Base-by-base conservation (phyloP, 2,888 invertebrate genomes). In the Chrysomela aeneicollis region DNA sequence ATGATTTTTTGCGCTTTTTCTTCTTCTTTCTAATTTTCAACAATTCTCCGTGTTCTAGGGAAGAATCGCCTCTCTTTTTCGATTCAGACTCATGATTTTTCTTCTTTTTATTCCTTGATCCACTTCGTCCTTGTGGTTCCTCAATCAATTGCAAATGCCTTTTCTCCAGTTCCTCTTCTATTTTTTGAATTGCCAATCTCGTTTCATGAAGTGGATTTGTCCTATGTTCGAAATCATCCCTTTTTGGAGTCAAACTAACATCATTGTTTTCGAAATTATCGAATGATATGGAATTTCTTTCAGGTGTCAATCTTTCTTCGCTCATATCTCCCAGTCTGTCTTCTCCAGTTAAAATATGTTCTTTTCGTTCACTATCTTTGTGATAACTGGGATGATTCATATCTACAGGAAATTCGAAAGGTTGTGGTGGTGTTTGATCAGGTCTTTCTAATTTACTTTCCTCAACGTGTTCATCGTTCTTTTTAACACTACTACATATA, bases 401-500 rank as follows among this genome's bases (percentile, higher is more conserved):
- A 26, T 26, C 26, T 26, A 26, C 3, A 5, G 26, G 6, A 26
- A 26, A 15, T 42, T 15, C 42, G 3, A 15, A 3, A 42, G 4
- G 15, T 15, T 42, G 42, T 12, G 42, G 42, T 42, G 42, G 42
- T 2, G 42, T 42, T 42, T 42, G 42, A 42, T 42, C 42, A 42
- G 8, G 42, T 15, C 12, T 15, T 42, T 42, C 42, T 15, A 15
- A 42, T 3, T 42, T 42, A 42, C 12, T 42, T 15, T 42, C 42
- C 15, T 5, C 17, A 58, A 35, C 46, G 9, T 59, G 35, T 46
- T 53, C 54, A 54, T 42, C 59, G 17, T 57, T 59, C 18, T 63
- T 69, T 55, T 58, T 68, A 15, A 61, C 42, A 47, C 62, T 66
- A 52, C 68, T 68, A 52, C 64, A 64, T 47, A 66, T 64, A n/a